These are phyloP conservation scores for Sternarchorhynchus goeldii DNA, from an alignment of 2,797 vertebrate species.

Conservation along the genomic window DNA sequence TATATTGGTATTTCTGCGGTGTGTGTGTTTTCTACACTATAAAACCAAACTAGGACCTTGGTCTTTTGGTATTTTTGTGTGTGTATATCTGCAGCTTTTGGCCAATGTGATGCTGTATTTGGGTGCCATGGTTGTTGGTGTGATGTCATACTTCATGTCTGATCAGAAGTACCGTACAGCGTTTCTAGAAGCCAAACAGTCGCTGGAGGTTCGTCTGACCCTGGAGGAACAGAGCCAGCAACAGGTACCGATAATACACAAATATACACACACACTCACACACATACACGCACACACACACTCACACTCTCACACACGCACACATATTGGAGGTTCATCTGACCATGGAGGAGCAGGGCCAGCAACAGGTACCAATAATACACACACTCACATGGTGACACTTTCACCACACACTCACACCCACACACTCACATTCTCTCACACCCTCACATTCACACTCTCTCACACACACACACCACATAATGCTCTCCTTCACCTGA, in stretches of 20 bases:
- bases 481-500: neutral
- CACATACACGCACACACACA: constrained; percentile 7
- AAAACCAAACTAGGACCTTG: neutral
- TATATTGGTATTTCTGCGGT: neutral
- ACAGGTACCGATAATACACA: constrained; percentile 74
- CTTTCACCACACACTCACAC: too few relatives aligned
- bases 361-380: constrained; percentile 22
- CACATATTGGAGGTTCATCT: neutral
- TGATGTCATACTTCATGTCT: constrained; percentile 93
- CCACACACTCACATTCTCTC: too few relatives aligned
- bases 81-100: constrained; percentile 75
- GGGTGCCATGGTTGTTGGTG: constrained; percentile 82
- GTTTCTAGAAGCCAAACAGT: constrained; percentile 93
- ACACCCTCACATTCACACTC: neutral
- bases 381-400: neutral
- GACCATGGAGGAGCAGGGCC: constrained; percentile 18
- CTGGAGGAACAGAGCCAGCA: constrained; percentile 92
- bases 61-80: constrained; percentile 1
- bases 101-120: constrained; percentile 88
- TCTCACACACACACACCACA: constrained; percentile 4
- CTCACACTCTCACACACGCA: constrained; percentile 5
- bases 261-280: constrained; percentile 19
- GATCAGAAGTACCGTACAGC: constrained; percentile 94
- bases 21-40: constrained; percentile 10
- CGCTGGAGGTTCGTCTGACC: constrained; percentile 93